Base-by-base conservation (phyloP, 2,113 vertebrate genomes). In the Platysternon megacephalum region DNA sequence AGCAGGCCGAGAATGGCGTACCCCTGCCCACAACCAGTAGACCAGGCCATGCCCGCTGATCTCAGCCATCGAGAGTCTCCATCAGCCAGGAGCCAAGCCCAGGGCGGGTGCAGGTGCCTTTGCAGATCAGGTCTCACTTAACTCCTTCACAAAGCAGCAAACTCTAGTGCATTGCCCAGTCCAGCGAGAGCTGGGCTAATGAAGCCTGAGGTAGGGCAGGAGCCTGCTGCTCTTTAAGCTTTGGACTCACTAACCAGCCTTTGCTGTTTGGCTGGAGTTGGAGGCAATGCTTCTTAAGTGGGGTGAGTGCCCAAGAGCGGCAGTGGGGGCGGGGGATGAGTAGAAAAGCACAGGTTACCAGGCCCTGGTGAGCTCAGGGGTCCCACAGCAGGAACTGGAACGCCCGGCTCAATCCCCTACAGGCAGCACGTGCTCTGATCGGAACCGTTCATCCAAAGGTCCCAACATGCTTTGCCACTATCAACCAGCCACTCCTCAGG, bases 401-500 rank as follows among this genome's bases (percentile, higher is more conserved):
- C 13, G 5, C 13, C 11, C 12, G 2, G 28, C 56, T 29, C 6
- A 29, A 32, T 61, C 56, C 28, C 56, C 28, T 29, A 12, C 28
- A 61, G 29, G 56, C 28, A 61, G 28, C 12, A 14, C 28, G 12
- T 61, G 56, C 12, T 61, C 12, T 5, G 28, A 61, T 29, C 11
- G 5, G 56, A 61, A 61, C 28, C 5, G 56, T 29, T 61, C 56
- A 61, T 61, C 28, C 28, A 61, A 28, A 13, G 56, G 11, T 61
- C 56, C 56, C 29, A 97, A 97, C 96, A 93, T 95, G 95, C 95
- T 97, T 94, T 94, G 96, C 95, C 95, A 97, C 52, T 53, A 8
- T 53, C 52, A 87, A 80, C 95, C 2, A 88, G 82, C 95, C 94
- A 90, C 96, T 97, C 94, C 96, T 91, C 94, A 88, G 79, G 94